phyloP scores from a whole-genome alignment of 2,797 vertebrate species.

The Linurgus olivaceus region DNA sequence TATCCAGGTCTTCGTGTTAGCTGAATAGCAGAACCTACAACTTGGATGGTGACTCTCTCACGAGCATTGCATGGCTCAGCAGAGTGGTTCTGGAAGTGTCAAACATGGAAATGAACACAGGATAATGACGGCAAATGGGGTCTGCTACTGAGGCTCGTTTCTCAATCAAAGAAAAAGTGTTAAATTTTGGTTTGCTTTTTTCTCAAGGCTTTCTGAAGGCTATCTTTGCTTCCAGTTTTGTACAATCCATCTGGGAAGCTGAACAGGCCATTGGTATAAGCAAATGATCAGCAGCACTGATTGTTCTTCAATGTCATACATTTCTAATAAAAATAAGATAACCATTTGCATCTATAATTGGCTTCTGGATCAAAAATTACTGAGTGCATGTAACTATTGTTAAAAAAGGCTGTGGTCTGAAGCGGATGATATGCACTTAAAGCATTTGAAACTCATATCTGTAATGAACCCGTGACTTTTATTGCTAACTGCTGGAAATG shows the following conservation, averaged over 20 bases:
- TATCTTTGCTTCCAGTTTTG: neutral
- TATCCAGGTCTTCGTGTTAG: neutral
- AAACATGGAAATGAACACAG: neutral
- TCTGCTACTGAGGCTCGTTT: slow-evolving; percentile 7
- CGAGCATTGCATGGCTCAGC: slow-evolving; percentile 14
- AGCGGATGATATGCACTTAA: neutral
- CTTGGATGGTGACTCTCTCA: neutral
- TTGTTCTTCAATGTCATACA: neutral
- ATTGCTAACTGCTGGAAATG: neutral
- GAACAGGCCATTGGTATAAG: neutral
- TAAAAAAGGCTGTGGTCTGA: neutral
- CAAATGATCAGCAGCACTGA: neutral
- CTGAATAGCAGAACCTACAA: neutral
- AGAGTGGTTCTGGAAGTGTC: neutral
- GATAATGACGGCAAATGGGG: slow-evolving; percentile 40
- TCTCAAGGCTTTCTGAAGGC: neutral
- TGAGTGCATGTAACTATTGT: neutral
- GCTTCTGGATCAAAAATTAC: neutral
- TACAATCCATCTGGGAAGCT: neutral
- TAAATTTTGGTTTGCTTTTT: neutral
- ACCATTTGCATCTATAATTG: neutral
- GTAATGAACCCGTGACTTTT: neutral
- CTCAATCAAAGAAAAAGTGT: neutral
- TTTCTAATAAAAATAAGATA: neutral
- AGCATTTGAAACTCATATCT: neutral